These are phyloP conservation scores for Cladorhizidae sp. DNA, from an alignment of 37 sponge, comb jelly and placozoan species.

Conservation along the genomic window DNA sequence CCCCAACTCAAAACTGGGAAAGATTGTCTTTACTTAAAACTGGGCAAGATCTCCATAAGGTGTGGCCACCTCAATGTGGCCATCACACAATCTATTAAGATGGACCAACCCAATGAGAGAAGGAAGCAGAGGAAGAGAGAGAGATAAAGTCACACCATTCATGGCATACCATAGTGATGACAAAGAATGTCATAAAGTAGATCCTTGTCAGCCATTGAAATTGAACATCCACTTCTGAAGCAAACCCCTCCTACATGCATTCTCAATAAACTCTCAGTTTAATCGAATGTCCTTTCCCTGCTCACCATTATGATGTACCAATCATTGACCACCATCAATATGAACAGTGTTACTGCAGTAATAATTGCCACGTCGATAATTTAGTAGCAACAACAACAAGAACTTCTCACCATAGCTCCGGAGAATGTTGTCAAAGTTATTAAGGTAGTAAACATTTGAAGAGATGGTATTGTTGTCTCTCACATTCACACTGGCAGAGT, in stretches of 20 bases:
- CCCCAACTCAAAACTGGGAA: no score
- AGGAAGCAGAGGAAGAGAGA: no score
- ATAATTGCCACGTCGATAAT: not conserved
- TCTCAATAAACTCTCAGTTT: no score
- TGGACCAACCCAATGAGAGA: no score
- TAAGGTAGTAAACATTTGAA: constrained; percentile 54
- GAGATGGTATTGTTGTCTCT: not conserved
- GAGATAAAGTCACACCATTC: no score
- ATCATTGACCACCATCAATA: constrained; percentile 87
- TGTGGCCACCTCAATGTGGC: no score
- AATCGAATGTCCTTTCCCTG: no score
- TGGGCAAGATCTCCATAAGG: no score
- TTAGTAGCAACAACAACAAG: constrained; percentile 3
- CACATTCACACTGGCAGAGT: constrained; percentile 7
- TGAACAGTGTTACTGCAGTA: constrained; percentile 72
- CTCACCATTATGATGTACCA: constrained; percentile 89
- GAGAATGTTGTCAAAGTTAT: constrained; percentile 80
- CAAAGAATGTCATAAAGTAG: constrained; percentile 71
- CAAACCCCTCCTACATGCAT: constrained; percentile 64
- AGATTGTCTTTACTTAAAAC: no score
- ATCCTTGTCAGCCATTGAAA: constrained; percentile 34
- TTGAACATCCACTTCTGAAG: constrained; percentile 10
- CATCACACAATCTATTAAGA: no score
- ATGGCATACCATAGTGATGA: constrained; percentile 49
- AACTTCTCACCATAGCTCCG: constrained; percentile 69